Evolutionary conservation across 2,797 vertebrate species (phyloP), one percentile per base, ranked within the genome.

Genomic region (Ceryle rudis): DNA sequence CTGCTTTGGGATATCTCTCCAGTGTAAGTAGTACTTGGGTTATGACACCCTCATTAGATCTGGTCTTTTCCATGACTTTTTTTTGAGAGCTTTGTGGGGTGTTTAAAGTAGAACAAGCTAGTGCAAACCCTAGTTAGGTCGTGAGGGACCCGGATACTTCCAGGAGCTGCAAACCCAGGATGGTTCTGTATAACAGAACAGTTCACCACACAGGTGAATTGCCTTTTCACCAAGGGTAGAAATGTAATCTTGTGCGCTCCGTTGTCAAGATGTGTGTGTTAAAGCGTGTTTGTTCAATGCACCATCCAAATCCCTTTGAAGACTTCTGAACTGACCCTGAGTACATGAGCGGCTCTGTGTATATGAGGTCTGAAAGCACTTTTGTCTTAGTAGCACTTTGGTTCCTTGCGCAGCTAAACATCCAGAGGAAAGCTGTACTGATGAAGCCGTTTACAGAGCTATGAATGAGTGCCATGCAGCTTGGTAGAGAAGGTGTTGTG

Each of bases 241-340:
- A 6, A 12, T 55, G 26, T 25, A 9, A 11, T 12, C 8, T 0
- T 51, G 41, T n/a, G 29, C 5, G 2, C 37, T 33, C 5, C 9
- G 12, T n/a, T 90, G 46, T 39, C 1, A 5, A 44, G 84, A 58
- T 3, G 1, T 18, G 25, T 14, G 4, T 81, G 61, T 88, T 65
- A 47, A 69, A 74, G n/a, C 16, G 4, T 22, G 4, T 31, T 35
- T 44, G 15, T 62, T 70, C 35, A 75, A 5, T 11, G 3, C 16
- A 0, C 75, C 31, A 22, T 37, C n/a, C 14, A 11, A 7, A 46
- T 22, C 37, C 46, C 23, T 78, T n/a, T 51, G 60, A 67, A 81
- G 11, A 67, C 18, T 41, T 83, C 39, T 47, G 71, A 60, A 46
- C 2, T 33, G 52, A 52, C 25, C 31, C 22, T 71, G 4, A 62